Evolutionary conservation across 2,113 vertebrate genomes (phyloP), one percentile per base, ranked within the genome.

Genomic region (Protomyctophum bolini): DNA sequence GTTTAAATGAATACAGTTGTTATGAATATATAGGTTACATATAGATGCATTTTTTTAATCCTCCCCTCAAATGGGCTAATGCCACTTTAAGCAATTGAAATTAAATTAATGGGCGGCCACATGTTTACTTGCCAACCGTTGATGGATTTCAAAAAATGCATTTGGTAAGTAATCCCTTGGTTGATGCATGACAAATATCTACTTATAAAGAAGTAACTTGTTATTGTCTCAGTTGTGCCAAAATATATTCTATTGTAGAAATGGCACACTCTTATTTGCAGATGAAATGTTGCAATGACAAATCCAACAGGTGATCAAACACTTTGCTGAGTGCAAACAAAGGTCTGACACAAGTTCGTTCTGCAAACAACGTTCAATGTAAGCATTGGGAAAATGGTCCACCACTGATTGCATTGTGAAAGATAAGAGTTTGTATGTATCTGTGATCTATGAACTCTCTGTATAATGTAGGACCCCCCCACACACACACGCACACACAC

Each of bases 251-350:
- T 49, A 62, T 55, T 51, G 71, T 58, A 28, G 58, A 73, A 47
- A 69, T 61, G 54, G 54, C 59, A 55, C 68, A 65, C 6, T 6
- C 72, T 48, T 87, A 71, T 90, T 90, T 90, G 76, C 74, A 58
- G 68, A 80, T 70, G 73, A 81, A 83, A 80, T 83, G 82, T 83
- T 83, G 80, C 72, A 73, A 83, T 80, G 81, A 77, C 67, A 85
- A 72, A 80, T 66, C 59, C 63, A 49, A 81, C 85, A 89, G 86
- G 80, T 85, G 82, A 87, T 87, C 77, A 92, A 87, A 89, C 80
- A 88, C 60, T 83, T 72, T 65, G 73, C 55, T 72, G 50, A 68
- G 70, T 80, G 77, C 71, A 84, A 90, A 89, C 68, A 87, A 12
- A 79, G 41, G 55, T 83, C 79, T 76, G 62, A 73, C 57, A 60